Evolutionary conservation across 2,888 invertebrate species (phyloP).

Genomic region (Tetragnatha montana): DNA sequence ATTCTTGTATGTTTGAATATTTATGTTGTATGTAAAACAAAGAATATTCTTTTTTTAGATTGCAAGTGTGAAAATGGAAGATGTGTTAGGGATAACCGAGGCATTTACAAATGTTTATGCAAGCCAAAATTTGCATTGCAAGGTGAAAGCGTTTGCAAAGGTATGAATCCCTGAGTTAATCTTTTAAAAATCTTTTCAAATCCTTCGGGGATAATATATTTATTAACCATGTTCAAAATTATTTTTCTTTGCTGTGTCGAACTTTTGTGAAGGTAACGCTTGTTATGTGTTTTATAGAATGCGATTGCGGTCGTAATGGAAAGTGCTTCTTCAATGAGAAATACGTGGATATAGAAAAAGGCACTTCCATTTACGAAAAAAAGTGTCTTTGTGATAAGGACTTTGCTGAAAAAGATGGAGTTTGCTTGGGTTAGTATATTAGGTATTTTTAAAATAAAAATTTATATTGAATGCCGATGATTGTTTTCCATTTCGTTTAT

Average conservation of each 20-base stretch:
- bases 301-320: slow-evolving; percentile 32
- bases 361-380: neutral
- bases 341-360: neutral
- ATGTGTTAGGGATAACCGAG: slow-evolving; percentile 29
- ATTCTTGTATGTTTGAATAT: no score
- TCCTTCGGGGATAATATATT: no score
- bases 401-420: slow-evolving; percentile 42
- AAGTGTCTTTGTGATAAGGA: slow-evolving; percentile 19
- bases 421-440: slow-evolving; percentile 17
- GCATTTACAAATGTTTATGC: slow-evolving; percentile 32
- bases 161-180: neutral
- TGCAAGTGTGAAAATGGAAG: slow-evolving; percentile 29
- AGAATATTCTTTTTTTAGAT: neutral
- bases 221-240: no score
- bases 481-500: no score
- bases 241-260: no score
- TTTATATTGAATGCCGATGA: no score
- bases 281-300: neutral
- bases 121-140: neutral
- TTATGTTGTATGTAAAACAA: no score
- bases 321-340: slow-evolving; percentile 20
- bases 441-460: no score
- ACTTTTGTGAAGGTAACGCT: neutral
- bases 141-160: slow-evolving; percentile 18
- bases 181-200: no score